Base-by-base conservation (phyloP, 2,797 vertebrate species). In the Gastrophryne carolinensis region DNA sequence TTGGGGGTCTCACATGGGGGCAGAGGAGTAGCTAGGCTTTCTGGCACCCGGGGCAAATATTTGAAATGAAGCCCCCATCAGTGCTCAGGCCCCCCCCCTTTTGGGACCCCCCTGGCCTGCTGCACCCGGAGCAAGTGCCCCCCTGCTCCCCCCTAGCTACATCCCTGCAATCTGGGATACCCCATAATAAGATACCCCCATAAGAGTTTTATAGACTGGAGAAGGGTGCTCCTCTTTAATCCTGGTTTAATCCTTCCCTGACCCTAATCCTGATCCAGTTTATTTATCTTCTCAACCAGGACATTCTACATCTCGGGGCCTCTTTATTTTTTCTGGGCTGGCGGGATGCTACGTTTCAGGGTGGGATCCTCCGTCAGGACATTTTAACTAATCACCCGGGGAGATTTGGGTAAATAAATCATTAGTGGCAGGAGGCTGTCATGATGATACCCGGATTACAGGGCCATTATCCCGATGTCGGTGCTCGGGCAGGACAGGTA, bases 321-420 rank as follows among this genome's bases (percentile, higher is more conserved):
- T 69, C 64, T 76, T 76, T 69, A 69, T 76, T 76, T 76, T 24
- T 68, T 9, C 62, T n/a, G n/a, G 41, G 60, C 34, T 15, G 47
- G 30, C 24, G 23, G 19, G 12, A 30, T 56, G 21, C 26, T 49
- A 35, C 49, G 66, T 76, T 49, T 34, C 50, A n/a, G 41, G 44
- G 30, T 41, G 15, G 9, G 44, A 61, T 62, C 23, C 19, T 11
- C 23, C 3, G 24, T 19, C 34, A 30, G 34, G 65, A 58, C 56
- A 61, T 17, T 29, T 37, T 76, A 65, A 76, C 69, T 62, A 76
- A 76, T 69, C 24, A 26, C 3, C 27, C n/a, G 5, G 11, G 10
- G 7, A 21, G 30, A 30, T 7, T 41, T 35, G 15, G 37, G 39
- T 76, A 69, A 69, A 69, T 69, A 76, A 76, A 76, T 69, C 64